Base-by-base conservation (phyloP, 2,113 vertebrate genomes). In the Hypocryptadius cinnamomeus region DNA sequence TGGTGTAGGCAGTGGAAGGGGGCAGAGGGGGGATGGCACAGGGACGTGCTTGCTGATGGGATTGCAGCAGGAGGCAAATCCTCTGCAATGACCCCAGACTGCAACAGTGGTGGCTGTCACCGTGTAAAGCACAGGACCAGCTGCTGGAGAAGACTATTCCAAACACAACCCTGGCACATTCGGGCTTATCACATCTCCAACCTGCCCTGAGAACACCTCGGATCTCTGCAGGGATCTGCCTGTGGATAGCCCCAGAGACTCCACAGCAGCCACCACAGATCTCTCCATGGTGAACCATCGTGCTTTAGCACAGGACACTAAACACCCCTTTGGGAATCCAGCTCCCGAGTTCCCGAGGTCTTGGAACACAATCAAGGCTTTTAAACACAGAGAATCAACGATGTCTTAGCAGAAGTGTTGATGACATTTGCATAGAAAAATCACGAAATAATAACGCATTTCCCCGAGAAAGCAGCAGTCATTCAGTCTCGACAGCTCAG, bases 191-290 rank as follows among this genome's bases (percentile, higher is more conserved):
- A 19, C 68, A 33, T 24, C 44, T 68, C 25, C 33, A 45, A 1
- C 33, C 20, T 9, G 15, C 24, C 59, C 44, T 8, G 28, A 40
- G 30, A 76, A n/a, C 1, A 0, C 12, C 64, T n/a, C 5, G n/a
- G 53, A 35, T 51, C 48, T 31, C 65, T 16, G 57, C 61, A 35
- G 61, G 21, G 53, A 59, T n/a, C 47, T 39, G 59, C 16, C 11
- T 2, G 25, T 1, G n/a, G 53, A 28, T 0, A 0, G 33, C 28
- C 31, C 54, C 6, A 7, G 24, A 16, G 44, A 20, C 10, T 31
- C 56, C 68, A 15, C 42, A 4, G 3, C 2, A 33, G 60, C 59
- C 70, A 22, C 1, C 39, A 8, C 30, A 25, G 48, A 42, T 2
- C 15, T 13, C 11, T 10, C 56, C 79, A 16, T 1, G 87, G 48